phyloP scores from a whole-genome alignment of 2,113 vertebrate species.

The Pseudopipra pipra region DNA sequence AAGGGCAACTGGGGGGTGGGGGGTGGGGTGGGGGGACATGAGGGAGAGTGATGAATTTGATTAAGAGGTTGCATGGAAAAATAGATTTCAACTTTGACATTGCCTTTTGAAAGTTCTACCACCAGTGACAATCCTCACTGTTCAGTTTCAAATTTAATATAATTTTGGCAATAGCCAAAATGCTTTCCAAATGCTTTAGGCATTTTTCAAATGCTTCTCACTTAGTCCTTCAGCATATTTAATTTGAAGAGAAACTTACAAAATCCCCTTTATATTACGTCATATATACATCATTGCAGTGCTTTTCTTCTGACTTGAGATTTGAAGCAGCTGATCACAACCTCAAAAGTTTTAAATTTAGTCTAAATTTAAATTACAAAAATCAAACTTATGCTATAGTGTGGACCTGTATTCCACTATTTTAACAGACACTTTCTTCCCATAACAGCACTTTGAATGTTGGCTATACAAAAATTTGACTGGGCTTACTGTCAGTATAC shows the following conservation, averaged over 20 bases:
- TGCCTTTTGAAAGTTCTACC: not conserved
- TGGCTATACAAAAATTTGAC: not conserved
- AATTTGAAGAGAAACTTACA: not conserved
- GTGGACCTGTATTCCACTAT: not conserved
- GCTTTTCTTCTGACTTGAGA: not conserved
- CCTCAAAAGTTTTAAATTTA: not conserved
- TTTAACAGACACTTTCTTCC: not conserved
- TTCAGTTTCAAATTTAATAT: not conserved
- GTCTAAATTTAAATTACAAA: not conserved
- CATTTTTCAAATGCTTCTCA: not conserved
- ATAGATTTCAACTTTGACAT: not conserved
- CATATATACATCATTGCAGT: not conserved
- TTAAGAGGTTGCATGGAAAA: not conserved
- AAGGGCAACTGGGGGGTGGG: fast-evolving
- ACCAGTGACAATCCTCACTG: not conserved
- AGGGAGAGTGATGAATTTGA: not conserved
- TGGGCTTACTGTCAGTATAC: not conserved
- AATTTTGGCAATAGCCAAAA: not conserved
- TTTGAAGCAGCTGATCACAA: not conserved
- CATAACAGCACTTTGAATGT: not conserved
- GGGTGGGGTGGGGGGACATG: not conserved
- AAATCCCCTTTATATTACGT: not conserved
- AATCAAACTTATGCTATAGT: not conserved
- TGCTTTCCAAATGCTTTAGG: not conserved
- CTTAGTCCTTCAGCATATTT: not conserved